Evolutionary conservation across 2,888 invertebrate species (phyloP), one percentile per base, ranked within the genome.

Genomic region (Melipona beecheii): DNA sequence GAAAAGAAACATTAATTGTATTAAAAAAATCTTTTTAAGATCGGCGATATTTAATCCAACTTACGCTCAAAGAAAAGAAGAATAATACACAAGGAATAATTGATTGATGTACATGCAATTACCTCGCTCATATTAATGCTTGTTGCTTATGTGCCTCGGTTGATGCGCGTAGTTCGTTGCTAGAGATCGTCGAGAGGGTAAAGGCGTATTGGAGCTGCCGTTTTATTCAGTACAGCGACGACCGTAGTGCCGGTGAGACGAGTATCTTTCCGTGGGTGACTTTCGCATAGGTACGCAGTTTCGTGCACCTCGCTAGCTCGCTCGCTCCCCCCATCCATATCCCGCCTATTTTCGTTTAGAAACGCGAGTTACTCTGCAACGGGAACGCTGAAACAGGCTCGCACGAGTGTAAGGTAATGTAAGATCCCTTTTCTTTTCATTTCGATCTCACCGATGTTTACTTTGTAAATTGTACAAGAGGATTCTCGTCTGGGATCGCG

Each of bases 211-310:
- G 76, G 70, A 72, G 76, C 76, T 36, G 72, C 75, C 71, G 65
- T 84, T 86, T 84, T 84, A 89, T 89, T 89, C 87, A 89, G 89
- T 89, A 75, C 62, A 82, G 81, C 81, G 75, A 81, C 81, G 84
- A 85, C 87, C 83, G 75, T 78, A 75, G 81, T 82, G 72, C 86
- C 81, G 83, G 83, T 27, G 65, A 70, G 89, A 84, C 82, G 52
- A 49, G 56, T 54, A 60, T 36, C 54, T 58, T 19, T 66, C 56
- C 68, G 71, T 73, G 64, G 60, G 21, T 62, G 21, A 77, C 73
- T 80, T 84, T 84, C 84, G 84, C 73, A 69, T 56, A 85, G 79
- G 76, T 80, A 73, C 75, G 56, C 71, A 69, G 64, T 52, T 74
- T 50, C 54, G 73, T 69, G 56, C 69, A 60, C 43, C 27, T 24